phyloP scores from a whole-genome alignment of 2,797 vertebrate species.

The Kryptolebias ocellatus region DNA sequence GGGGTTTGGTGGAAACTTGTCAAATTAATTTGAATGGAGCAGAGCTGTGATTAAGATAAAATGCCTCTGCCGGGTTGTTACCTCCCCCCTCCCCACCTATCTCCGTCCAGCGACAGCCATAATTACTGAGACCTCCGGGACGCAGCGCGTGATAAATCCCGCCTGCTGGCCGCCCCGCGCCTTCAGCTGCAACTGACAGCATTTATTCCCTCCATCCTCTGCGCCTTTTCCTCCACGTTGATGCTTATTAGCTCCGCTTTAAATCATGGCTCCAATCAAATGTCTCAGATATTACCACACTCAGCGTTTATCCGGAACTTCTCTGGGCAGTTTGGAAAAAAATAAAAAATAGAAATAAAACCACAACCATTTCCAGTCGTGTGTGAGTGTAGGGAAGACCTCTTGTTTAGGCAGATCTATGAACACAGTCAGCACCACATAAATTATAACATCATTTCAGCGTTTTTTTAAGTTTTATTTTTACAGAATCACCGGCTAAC shows the following conservation, averaged over 20 bases:
- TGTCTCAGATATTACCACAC: constrained; percentile 25
- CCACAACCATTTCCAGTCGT: neutral
- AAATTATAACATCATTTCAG: too few relatives aligned
- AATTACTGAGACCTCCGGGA: constrained; percentile 81
- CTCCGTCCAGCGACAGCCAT: constrained; percentile 75
- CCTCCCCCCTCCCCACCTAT: constrained; percentile 20
- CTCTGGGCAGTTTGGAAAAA: neutral
- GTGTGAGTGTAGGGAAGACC: too few relatives aligned
- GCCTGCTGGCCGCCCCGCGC: constrained; percentile 74
- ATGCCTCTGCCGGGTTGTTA: constrained; percentile 67
- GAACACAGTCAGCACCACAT: too few relatives aligned
- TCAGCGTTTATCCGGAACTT: constrained; percentile 35
- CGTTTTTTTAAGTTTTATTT: too few relatives aligned
- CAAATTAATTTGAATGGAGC: constrained; percentile 84
- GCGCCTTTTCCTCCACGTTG: constrained; percentile 46
- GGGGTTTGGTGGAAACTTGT: constrained; percentile 79
- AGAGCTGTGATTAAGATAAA: constrained; percentile 84
- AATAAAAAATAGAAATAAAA: neutral
- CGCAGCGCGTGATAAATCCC: constrained; percentile 81
- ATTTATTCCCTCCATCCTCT: constrained; percentile 53
- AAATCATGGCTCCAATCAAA: constrained; percentile 49
- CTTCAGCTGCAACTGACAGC: constrained; percentile 64
- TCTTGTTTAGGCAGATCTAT: too few relatives aligned
- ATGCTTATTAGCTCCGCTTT: constrained; percentile 50
- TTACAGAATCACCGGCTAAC: too few relatives aligned